Base-by-base conservation (phyloP, 1,140 invertebrate genomes). In the Rhizoglyphus robini region DNA sequence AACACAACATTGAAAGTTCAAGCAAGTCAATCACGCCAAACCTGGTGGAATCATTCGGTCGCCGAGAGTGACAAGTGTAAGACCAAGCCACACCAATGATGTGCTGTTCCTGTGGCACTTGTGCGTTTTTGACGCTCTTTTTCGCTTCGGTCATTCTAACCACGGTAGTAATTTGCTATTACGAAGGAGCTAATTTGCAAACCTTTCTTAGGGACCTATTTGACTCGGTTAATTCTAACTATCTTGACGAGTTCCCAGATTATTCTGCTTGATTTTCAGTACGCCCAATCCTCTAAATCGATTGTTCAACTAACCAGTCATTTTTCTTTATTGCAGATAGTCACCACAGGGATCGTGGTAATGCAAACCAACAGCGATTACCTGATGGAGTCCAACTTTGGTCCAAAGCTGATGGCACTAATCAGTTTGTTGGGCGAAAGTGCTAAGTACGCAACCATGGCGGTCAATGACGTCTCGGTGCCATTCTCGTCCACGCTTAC, bases 121-220 rank as follows among this genome's bases (percentile, higher is more conserved):
- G 2, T 60, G 27, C 58, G 23, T 60, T 60, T 46, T 27, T 60
- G 3, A 60, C 58, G 11, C 36, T 60, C 23, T 60, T 60, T 27
- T 29, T 60, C 3, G 15, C 58, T 29, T 60, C 58, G 30, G 58
- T 60, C 15, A 27, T 60, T 2, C 27, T 60, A 13, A 3, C 58
- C 3, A 60, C 58, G 58, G 58, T 60, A 60, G 58, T 60, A 34
- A 60, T 60, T 60, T 60, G 58, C 58, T 60, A 60, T 60, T 60
- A 60, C 36, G 58, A 60, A 60, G 58, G 58, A 18, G 58, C 58
- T 18, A 15, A 29, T 29, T 29, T 60, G 58, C 58, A 60, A 60
- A 60, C 15, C 15, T 60, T 32, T 60, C 58, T 60, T 60, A 60
- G 58, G 58, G 58, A 60, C 2, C 3, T 60, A n/a, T 15, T 60